These are phyloP conservation scores for Nowickia ferox DNA, from an alignment of 2,888 invertebrate species.

Conservation along the genomic window DNA sequence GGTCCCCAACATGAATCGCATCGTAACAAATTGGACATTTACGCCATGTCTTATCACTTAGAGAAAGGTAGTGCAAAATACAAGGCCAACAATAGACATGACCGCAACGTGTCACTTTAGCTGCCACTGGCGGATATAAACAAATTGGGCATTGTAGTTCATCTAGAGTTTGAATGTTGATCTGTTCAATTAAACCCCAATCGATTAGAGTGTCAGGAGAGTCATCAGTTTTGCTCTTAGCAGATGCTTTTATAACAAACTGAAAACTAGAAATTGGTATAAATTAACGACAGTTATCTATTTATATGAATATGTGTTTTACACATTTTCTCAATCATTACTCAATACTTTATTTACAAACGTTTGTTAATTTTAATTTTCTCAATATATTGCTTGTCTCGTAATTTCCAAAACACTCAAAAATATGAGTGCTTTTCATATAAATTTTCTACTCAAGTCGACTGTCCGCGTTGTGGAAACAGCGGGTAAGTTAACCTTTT, in stretches of 20 bases:
- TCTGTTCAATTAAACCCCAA: slow-evolving; percentile 96
- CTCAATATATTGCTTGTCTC: too few relatives aligned
- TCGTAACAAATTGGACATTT: slow-evolving; percentile 97
- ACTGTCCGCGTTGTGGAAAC: too few relatives aligned
- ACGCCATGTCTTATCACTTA: slow-evolving; percentile 91
- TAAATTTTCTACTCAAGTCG: too few relatives aligned
- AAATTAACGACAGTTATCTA: background rate
- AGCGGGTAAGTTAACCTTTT: too few relatives aligned
- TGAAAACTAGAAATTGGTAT: slow-evolving; percentile 88
- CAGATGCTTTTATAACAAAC: slow-evolving; percentile 93
- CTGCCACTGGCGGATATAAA: slow-evolving; percentile 92
- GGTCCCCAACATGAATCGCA: slow-evolving; percentile 89
- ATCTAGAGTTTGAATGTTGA: slow-evolving; percentile 88
- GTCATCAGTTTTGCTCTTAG: slow-evolving; percentile 88
- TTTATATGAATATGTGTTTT: too few relatives aligned
- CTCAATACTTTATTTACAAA: background rate
- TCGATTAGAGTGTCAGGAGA: slow-evolving; percentile 95
- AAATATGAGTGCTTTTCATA: too few relatives aligned
- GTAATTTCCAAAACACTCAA: too few relatives aligned
- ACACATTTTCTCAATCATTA: too few relatives aligned
- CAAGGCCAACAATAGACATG: slow-evolving; percentile 99
- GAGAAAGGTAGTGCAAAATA: slow-evolving; percentile 94
- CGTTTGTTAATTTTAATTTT: too few relatives aligned
- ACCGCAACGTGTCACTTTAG: slow-evolving; percentile 96
- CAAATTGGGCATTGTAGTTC: slow-evolving; percentile 95